Evolutionary conservation across 2,113 vertebrate species (phyloP), one percentile per base, ranked within the genome.

Genomic region (Arenaria interpres): DNA sequence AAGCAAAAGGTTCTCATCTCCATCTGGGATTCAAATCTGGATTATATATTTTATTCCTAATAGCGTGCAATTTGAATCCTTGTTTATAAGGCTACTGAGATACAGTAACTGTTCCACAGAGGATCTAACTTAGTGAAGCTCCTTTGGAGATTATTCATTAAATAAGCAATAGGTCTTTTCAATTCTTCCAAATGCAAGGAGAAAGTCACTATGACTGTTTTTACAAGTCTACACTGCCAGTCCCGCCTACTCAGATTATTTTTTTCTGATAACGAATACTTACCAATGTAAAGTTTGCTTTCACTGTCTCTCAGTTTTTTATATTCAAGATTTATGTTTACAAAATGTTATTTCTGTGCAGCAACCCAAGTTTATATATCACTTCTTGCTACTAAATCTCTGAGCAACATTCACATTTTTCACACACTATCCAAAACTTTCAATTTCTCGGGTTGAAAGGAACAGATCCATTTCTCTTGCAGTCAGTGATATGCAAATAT

Each of bases 311-410:
- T 94, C 95, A 81, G 68, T n/a, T 85, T 92, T 92, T 93, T 87
- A 80, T 59, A 37, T 18, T 92, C 77, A 68, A 80, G 89, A 93
- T 90, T 93, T 72, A 76, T 96, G 69, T 92, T 93, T 94, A 93
- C 60, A 62, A 93, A 90, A 92, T 50, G 51, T 85, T 93, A 90
- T 62, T 96, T 89, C 86, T 78, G 28, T 89, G 77, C 89, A 89
- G 83, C 54, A 81, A 37, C 50, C 45, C 66, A 79, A 93, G 92
- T 82, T 94, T 82, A 89, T 94, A 53, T 87, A 92, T 96, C 80
- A 78, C 77, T 93, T 94, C 80, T 89, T 87, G 53, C 92, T 82
- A 86, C 77, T 96, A 94, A 95, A 97, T 94, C 92, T 87, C 84
- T 73, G 57, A 75, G 66, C 51, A 95, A 72, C 48, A 89, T 95